These are phyloP conservation scores for Sebastes wilsoni DNA, from an alignment of 2,797 vertebrate genomes.

Conservation along the genomic window DNA sequence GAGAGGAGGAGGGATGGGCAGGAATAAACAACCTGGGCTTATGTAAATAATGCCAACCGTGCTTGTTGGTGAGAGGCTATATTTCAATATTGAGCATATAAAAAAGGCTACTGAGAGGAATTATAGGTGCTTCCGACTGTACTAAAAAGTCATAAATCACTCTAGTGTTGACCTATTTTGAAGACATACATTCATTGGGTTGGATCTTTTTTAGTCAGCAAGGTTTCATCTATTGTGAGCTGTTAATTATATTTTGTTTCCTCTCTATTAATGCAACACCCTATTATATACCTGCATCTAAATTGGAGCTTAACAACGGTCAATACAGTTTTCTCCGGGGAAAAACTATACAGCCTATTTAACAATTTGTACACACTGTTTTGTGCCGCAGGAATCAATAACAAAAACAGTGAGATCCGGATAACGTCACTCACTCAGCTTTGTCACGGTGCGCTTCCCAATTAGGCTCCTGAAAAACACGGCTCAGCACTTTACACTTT, in stretches of 20 bases:
- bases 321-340: background rate
- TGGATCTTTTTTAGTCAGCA: conserved; percentile 40
- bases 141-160: conserved; percentile 64
- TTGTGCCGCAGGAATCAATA: conserved; percentile 26
- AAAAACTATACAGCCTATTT: conserved; percentile 6
- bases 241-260: conserved; percentile 15
- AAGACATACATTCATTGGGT: conserved; percentile 33
- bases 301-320: background rate
- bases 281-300: background rate
- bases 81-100: conserved; percentile 74
- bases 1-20: conserved; percentile 9
- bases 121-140: conserved; percentile 52
- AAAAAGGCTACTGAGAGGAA: conserved; percentile 67
- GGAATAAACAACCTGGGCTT: conserved; percentile 69
- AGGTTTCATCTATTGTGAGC: conserved; percentile 4
- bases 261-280: conserved; percentile 13
- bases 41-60: conserved; percentile 74
- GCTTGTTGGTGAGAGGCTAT: conserved; percentile 62
- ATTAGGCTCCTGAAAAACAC: conserved; percentile 25
- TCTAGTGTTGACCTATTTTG: conserved; percentile 56
- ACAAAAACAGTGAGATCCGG: conserved; percentile 22
- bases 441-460: conserved; percentile 30
- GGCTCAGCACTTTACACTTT: conserved; percentile 69
- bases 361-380: conserved; percentile 19
- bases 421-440: conserved; percentile 43